These are phyloP conservation scores for Syngnathus acus DNA, from an alignment of 2,797 vertebrate species.

Conservation along the genomic window DNA sequence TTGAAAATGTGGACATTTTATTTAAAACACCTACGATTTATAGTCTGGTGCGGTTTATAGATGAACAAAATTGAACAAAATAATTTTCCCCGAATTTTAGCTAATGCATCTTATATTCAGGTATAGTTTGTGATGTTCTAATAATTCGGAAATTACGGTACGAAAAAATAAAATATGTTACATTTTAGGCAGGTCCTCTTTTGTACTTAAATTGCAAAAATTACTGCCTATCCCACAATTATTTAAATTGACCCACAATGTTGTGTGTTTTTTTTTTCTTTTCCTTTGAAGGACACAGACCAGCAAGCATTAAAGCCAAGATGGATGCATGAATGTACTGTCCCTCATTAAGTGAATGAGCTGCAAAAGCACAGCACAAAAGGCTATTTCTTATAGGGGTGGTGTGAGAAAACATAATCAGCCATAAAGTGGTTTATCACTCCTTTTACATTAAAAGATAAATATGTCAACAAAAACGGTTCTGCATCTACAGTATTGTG, in stretches of 20 bases:
- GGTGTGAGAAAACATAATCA: conserved; percentile 41
- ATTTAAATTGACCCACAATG: not conserved
- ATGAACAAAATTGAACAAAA: too few species aligned
- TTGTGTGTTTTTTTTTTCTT: not conserved
- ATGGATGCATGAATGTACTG: not conserved
- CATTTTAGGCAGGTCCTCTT: too few species aligned
- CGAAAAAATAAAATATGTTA: too few species aligned
- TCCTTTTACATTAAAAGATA: conserved; percentile 41
- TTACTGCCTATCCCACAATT: too few species aligned
- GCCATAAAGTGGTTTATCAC: conserved; percentile 49
- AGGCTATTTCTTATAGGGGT: conserved; percentile 21
- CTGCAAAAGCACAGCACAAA: conserved; percentile 20
- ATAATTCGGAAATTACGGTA: too few species aligned
- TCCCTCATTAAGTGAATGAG: conserved; percentile 46
- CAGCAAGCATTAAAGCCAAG: conserved; percentile 23
- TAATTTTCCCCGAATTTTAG: too few species aligned
- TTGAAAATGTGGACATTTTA: too few species aligned
- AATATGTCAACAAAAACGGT: conserved; percentile 34
- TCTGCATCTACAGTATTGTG: conserved; percentile 15
- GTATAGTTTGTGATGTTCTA: too few species aligned
- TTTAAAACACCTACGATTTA: too few species aligned
- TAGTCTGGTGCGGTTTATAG: too few species aligned
- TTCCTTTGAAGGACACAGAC: conserved; percentile 5
- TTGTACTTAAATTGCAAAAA: too few species aligned
- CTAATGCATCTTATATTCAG: too few species aligned